Conservation (phyloP, 2,888 invertebrate species). For the Rhynchonema sp. region DNA sequence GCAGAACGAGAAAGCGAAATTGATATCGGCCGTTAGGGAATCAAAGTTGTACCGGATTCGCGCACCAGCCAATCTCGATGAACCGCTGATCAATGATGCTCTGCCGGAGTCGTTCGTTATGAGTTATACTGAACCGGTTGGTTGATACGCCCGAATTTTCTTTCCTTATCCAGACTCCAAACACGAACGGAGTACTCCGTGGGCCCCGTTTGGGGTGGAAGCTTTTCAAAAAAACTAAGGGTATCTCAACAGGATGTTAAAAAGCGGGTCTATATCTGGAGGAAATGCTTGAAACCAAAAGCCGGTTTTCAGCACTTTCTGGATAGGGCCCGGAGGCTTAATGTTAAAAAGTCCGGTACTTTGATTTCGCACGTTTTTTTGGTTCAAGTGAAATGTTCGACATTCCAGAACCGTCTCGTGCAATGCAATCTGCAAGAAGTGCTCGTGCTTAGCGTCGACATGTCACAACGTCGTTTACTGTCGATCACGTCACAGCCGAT, state of each 20-base stretch:
- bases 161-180: background rate
- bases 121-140: background rate
- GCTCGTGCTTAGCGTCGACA: slow-evolving; percentile 16
- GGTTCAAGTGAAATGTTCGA: too few species aligned
- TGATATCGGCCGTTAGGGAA: background rate
- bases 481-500: slow-evolving; percentile 15
- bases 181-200: background rate
- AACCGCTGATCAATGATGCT: background rate
- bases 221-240: background rate
- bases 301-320: too few species aligned
- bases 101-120: background rate
- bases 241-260: background rate
- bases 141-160: background rate
- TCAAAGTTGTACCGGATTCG: background rate
- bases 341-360: background rate
- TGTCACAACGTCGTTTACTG: slow-evolving; percentile 12
- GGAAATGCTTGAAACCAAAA: too few species aligned
- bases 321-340: background rate
- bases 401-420: slow-evolving; percentile 18
- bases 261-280: too few species aligned
- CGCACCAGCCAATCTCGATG: background rate
- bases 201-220: background rate
- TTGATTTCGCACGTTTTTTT: background rate
- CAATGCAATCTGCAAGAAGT: slow-evolving; percentile 17
- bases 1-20: background rate